phyloP scores from a whole-genome alignment of 2,797 vertebrate species.

The Buphagus erythrorhynchus region DNA sequence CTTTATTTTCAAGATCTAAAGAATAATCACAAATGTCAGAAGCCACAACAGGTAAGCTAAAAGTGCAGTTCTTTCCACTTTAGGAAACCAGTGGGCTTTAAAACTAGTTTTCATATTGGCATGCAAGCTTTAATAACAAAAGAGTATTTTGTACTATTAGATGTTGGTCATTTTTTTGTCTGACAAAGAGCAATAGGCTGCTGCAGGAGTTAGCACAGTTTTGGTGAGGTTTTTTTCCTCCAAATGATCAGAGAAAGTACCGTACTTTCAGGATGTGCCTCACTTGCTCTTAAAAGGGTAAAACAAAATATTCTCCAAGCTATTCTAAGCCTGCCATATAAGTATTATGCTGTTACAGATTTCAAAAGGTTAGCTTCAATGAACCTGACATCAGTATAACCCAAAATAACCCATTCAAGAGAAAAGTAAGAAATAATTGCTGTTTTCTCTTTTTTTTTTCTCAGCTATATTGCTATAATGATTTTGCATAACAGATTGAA shows the following conservation, averaged over 20 bases:
- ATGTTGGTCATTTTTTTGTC: constrained; percentile 38
- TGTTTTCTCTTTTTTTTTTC: constrained; percentile 91
- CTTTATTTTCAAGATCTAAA: not conserved
- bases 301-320: constrained; percentile 67
- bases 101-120: not conserved
- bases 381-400: constrained; percentile 94
- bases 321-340: constrained; percentile 74
- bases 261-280: constrained; percentile 35
- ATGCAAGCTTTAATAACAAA: constrained; percentile 31
- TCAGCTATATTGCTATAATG: constrained; percentile 93
- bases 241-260: constrained; percentile 69
- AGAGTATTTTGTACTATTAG: not conserved
- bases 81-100: not conserved
- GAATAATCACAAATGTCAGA: not conserved
- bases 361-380: constrained; percentile 89
- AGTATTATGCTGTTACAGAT: constrained; percentile 81
- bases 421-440: constrained; percentile 99
- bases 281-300: constrained; percentile 68
- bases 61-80: not conserved
- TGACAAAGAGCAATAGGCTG: constrained; percentile 31
- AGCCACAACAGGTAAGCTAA: not conserved
- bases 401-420: constrained; percentile 95
- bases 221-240: not conserved
- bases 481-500: constrained; percentile 99
- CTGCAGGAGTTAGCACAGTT: constrained; percentile 55